Percentiles rank a stretch among this genome's conserved stretches.
Conservation (phyloP, 2,113 vertebrate species). For the Glaucomys volans region DNA sequence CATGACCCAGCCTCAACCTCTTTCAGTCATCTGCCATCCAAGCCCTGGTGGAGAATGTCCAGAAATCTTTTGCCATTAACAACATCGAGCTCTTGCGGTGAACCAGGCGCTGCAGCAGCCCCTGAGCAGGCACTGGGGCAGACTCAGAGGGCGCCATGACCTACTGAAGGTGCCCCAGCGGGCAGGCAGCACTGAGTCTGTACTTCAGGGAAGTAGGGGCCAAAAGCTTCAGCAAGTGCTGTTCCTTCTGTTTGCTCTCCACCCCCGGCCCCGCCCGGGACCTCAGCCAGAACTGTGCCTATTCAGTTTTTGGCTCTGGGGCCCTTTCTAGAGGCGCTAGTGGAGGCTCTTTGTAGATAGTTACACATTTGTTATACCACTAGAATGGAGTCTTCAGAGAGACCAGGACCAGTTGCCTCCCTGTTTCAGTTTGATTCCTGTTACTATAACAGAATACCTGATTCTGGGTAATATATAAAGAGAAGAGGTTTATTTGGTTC, state of each 20-base stretch:
- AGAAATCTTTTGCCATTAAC: background rate
- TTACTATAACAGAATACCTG: too few species aligned
- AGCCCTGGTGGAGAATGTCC: background rate
- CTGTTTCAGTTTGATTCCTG: too few species aligned
- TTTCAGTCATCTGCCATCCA: background rate
- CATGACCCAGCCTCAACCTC: background rate
- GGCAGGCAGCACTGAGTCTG: background rate
- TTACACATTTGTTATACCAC: background rate
- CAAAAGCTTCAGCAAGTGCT: background rate
- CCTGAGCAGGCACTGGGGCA: accelerated
- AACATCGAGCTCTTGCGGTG: accelerated
- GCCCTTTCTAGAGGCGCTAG: accelerated
- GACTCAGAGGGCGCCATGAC: background rate
- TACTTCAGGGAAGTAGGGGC: accelerated
- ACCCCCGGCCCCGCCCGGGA: too few species aligned
- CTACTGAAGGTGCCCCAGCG: background rate
- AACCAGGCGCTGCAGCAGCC: background rate
- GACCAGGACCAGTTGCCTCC: background rate
- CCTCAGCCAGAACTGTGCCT: background rate
- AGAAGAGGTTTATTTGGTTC: background rate
- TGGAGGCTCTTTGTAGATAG: background rate
- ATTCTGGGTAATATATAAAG: too few species aligned
- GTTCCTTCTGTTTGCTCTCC: background rate
- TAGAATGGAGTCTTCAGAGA: background rate
- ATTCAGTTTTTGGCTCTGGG: background rate